Percentiles rank a stretch among this genome's conserved stretches.
Conservation (phyloP, 2,888 invertebrate species). For the Acronicta psi region DNA sequence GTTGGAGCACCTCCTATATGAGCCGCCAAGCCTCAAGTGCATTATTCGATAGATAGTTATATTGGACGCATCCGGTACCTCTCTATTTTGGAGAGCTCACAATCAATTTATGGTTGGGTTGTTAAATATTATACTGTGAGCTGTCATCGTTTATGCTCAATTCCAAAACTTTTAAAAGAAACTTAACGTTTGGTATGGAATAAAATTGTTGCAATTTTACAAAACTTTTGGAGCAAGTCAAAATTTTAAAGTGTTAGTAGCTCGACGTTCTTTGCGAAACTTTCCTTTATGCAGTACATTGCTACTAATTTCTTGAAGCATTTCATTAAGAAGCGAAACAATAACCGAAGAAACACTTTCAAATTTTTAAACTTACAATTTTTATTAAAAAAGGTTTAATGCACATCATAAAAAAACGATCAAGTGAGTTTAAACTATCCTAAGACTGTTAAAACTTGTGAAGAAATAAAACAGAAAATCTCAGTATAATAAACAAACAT, state of each 20-base stretch:
- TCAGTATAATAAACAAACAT: constrained; percentile 8
- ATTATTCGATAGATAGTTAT: constrained; percentile 74
- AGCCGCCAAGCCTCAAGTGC: constrained; percentile 76
- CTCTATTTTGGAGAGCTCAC: constrained; percentile 61
- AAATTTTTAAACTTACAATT: too few relatives aligned
- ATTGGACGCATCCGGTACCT: constrained; percentile 67
- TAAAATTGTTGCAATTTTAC: too few relatives aligned
- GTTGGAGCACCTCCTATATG: constrained; percentile 84
- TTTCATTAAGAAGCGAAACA: neutral
- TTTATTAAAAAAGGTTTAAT: too few relatives aligned
- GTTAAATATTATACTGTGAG: constrained; percentile 9
- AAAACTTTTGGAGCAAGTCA: neutral
- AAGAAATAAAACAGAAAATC: neutral
- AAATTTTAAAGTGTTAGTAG: constrained; percentile 2
- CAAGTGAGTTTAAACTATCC: too few relatives aligned
- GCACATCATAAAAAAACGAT: too few relatives aligned
- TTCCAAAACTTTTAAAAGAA: too few relatives aligned
- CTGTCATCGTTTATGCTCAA: neutral
- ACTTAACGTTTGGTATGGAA: too few relatives aligned
- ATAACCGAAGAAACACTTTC: neutral
- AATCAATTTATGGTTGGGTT: constrained; percentile 39
- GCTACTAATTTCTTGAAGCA: neutral
- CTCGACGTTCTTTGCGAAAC: constrained; percentile 5
- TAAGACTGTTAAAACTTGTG: neutral
- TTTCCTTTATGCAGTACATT: neutral